Evolutionary conservation across 2,888 invertebrate species (phyloP).

Genomic region (Nomada flava): DNA sequence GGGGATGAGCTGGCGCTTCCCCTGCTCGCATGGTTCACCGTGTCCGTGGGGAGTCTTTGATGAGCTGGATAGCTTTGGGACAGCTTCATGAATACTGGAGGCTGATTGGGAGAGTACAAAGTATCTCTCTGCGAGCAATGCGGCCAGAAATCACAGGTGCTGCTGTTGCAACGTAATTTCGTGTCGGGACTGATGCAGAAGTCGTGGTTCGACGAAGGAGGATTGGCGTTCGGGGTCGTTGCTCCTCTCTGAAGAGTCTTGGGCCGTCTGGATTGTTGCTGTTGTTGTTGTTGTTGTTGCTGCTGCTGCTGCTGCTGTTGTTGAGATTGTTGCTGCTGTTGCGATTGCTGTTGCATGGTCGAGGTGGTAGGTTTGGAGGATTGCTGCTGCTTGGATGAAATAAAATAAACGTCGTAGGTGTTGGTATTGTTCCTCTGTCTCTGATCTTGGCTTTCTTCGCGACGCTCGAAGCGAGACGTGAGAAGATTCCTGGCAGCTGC

Average conservation of each 20-base stretch:
- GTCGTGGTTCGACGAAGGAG: conserved; percentile 71
- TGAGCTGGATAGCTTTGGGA: conserved; percentile 86
- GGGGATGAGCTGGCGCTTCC: conserved; percentile 82
- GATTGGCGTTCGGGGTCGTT: conserved; percentile 82
- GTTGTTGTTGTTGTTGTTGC: conserved; percentile 78
- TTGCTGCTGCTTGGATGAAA: conserved; percentile 78
- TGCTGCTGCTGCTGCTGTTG: conserved; percentile 79
- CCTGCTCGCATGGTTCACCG: conserved; percentile 66
- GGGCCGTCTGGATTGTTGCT: conserved; percentile 81
- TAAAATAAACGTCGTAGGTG: conserved; percentile 79
- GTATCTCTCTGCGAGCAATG: conserved; percentile 85
- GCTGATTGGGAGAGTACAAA: conserved; percentile 77
- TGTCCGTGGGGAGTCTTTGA: conserved; percentile 83
- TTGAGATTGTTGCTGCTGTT: conserved; percentile 76
- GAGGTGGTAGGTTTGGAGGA: conserved; percentile 62
- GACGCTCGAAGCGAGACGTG: conserved; percentile 82
- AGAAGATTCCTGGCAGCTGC: conserved; percentile 85
- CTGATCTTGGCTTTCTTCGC: conserved; percentile 75
- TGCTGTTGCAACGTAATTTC: conserved; percentile 85
- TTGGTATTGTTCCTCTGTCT: conserved; percentile 64
- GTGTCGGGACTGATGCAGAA: conserved; percentile 77
- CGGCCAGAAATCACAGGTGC: conserved; percentile 88
- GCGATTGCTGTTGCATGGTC: conserved; percentile 70
- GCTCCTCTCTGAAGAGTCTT: conserved; percentile 84
- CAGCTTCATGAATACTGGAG: conserved; percentile 82